Base-by-base conservation (phyloP, 1,140 invertebrate species). In the Mamestra configurata region DNA sequence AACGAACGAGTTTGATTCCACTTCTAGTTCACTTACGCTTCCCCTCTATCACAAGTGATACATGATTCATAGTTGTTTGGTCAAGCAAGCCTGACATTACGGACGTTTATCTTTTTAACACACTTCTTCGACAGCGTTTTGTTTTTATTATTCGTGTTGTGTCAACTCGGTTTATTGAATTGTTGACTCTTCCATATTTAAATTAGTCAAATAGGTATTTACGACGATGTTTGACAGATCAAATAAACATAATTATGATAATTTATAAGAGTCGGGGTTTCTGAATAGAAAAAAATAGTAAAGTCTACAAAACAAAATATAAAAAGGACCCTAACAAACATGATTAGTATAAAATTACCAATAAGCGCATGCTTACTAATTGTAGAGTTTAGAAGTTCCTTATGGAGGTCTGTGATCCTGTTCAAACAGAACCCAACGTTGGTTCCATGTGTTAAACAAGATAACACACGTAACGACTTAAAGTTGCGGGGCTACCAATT, bases 1-100 rank as follows among this genome's bases (percentile, higher is more conserved):
- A 5, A 35, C 15, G 31, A 5, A 35, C 15, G 31, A 73, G 31
- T 57, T 73, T 37, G 15, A 55, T 73, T 49, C 53, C 31, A 55
- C 40, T 68, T 68, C 35, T 68, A 43, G 37, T 68, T 46, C 64
- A 46, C 71, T 53, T 31, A 53, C 51, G 51, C 43, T 46, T 57
- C 71, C 71, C 51, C 53, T 73, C 46, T 73, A 73, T 57, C 71
- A 57, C 51, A 57, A 73, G 37, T 57, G 18, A 40, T 55, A 72
- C 22, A 73, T 73, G 71, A 73, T 55, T 73, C 71, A 73, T 57
- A 73, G 71, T 73, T 73, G 71, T 73, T 73, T 40, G 71, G 49
- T 55, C 31, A 57, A 55, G 31, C 49, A 31, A 55, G 71, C 40
- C 71, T 35, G 31, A 35, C 46, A 31, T 43, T 71, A 31, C 22